Evolutionary conservation across 2,888 invertebrate genomes (phyloP).

Genomic region (Desoria tigrina): DNA sequence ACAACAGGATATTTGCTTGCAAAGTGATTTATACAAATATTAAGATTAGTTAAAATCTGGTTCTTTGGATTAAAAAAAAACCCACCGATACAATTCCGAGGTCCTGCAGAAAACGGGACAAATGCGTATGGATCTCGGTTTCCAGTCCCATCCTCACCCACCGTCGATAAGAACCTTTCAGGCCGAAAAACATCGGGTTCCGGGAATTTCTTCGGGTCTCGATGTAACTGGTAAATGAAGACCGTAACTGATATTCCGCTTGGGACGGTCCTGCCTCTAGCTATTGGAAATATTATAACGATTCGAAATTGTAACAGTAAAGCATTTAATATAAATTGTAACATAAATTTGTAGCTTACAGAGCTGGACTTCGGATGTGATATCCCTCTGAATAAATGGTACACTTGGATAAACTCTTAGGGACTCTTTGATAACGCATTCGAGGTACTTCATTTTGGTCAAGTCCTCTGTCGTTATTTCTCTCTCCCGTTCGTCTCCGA

Average conservation of each 20-base stretch:
- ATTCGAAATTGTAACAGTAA: no score
- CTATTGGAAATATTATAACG: no score
- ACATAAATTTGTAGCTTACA: no score
- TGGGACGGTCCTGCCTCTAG: slow-evolving; percentile 26
- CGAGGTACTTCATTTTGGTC: slow-evolving; percentile 55
- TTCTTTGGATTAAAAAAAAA: no score
- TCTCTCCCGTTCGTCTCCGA: slow-evolving; percentile 57
- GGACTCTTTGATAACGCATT: slow-evolving; percentile 57
- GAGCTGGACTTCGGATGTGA: slow-evolving; percentile 52
- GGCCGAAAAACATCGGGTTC: slow-evolving; percentile 2
- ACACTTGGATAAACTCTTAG: slow-evolving; percentile 57
- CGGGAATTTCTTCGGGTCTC: background rate
- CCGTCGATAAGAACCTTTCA: background rate
- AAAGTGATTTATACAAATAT: no score
- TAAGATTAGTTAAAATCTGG: no score
- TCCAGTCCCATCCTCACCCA: slow-evolving; percentile 49
- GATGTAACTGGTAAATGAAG: slow-evolving; percentile 22
- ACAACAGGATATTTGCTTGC: no score
- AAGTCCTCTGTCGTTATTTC: slow-evolving; percentile 58
- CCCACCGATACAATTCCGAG: slow-evolving; percentile 14
- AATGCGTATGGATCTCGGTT: slow-evolving; percentile 27
- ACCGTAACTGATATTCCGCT: slow-evolving; percentile 27
- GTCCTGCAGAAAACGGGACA: slow-evolving; percentile 15
- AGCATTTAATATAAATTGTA: no score
- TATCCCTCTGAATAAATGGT: slow-evolving; percentile 55